These are phyloP conservation scores for Gambusia holbrooki DNA, from an alignment of 2,113 vertebrate genomes.

Conservation along the genomic window DNA sequence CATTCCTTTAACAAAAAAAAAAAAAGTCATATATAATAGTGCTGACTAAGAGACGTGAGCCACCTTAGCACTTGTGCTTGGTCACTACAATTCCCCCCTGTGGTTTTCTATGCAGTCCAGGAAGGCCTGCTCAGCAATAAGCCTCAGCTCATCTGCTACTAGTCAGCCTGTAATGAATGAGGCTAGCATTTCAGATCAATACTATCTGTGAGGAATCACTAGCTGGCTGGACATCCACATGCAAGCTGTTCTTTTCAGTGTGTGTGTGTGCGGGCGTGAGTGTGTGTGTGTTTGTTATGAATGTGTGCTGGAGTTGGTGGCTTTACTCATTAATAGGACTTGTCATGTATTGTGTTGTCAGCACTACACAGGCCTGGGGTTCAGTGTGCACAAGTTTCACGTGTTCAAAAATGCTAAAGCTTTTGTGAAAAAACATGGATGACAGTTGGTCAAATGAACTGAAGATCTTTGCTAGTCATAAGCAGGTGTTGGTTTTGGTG, in stretches of 20 bases:
- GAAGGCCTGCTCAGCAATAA: constrained; percentile 79
- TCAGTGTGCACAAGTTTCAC: neutral
- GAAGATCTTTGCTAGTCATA: no score
- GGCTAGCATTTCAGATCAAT: constrained; percentile 73
- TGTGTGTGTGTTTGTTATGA: neutral
- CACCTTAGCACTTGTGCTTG: constrained; percentile 58
- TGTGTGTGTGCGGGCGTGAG: no score
- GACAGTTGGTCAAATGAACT: no score
- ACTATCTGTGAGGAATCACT: constrained; percentile 79
- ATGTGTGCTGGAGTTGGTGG: constrained; percentile 1
- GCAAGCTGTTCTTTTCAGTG: constrained; percentile 38
- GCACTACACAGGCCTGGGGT: constrained; percentile 1
- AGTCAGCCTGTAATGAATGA: constrained; percentile 79
- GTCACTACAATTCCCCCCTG: constrained; percentile 61
- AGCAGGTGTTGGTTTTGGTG: no score
- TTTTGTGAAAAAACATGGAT: no score
- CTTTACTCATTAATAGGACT: constrained; percentile 10
- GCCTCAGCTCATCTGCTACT: constrained; percentile 72
- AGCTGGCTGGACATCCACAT: constrained; percentile 60
- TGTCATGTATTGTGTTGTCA: constrained; percentile 26
- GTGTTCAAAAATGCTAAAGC: no score
- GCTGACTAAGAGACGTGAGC: constrained; percentile 60
- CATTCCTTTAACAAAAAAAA: neutral
- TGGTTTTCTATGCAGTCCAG: constrained; percentile 53
- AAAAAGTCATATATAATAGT: constrained; percentile 49